Base-by-base conservation (phyloP, 2,797 vertebrate genomes). In the Echeneis naucrates region DNA sequence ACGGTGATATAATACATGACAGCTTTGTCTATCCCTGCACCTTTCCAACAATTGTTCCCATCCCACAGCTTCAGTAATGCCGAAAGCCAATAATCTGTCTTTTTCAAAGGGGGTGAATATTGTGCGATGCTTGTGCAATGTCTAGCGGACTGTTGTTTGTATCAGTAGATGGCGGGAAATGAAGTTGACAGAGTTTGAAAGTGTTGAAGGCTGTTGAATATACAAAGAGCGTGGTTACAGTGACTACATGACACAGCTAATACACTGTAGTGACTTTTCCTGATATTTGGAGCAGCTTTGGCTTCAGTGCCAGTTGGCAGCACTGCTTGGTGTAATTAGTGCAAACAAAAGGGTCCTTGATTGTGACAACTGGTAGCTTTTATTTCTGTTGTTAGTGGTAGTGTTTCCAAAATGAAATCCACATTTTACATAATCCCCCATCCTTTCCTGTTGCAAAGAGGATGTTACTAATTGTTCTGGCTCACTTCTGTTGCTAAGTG, bases 301-400 rank as follows among this genome's bases (percentile, higher is more conserved):
- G 62, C 13, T 2, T 47, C 53, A 57, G 57, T 35, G 44, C 57
- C 55, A 57, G 19, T 58, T 48, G 67, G 55, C 67, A 66, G 74
- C 51, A 2, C 35, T 1, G 23, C 66, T 75, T 50, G 6, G 70
- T 45, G 2, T 75, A 72, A 72, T 73, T 48, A 53, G 71, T 30
- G 50, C 58, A 76, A 78, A 84, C 79, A 82, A 82, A 72, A 14
- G 24, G 58, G 45, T 56, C 67, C 54, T 40, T 3, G 38, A 51
- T 80, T 67, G 33, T 77, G 75, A 75, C 79, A 77, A 76, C 59
- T 70, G 68, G 67, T 44, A 65, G 83, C 73, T 75, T 79, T 78
- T 61, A 75, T 75, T 54, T 81, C 62, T 78, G 60, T 72, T 75
- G 71, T 70, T 62, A 51, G 66, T 54, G 63, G 68, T 73, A 33